phyloP scores from a whole-genome alignment of 2,113 vertebrate species.

The Poecile atricapillus region DNA sequence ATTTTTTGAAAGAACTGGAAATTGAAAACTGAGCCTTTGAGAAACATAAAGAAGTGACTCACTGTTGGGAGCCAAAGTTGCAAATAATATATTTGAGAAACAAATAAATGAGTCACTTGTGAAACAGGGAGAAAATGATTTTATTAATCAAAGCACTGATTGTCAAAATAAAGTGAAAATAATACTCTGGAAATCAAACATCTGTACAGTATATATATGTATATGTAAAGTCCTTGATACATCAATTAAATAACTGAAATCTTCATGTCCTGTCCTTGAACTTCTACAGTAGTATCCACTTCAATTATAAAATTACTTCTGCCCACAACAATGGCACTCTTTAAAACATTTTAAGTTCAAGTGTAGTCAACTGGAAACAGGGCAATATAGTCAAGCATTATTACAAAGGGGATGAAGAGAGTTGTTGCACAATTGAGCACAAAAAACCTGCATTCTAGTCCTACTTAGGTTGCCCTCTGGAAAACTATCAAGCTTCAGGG shows the following conservation, averaged over 20 bases:
- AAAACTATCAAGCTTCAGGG: background rate
- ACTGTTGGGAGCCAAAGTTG: background rate
- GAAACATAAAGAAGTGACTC: background rate
- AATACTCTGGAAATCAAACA: background rate
- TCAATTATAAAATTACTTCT: background rate
- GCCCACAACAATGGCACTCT: background rate
- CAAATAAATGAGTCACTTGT: background rate
- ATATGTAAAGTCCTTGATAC: background rate
- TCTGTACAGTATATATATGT: background rate
- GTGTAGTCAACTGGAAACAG: background rate
- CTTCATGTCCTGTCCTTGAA: background rate
- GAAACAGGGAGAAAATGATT: background rate
- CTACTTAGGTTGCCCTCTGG: background rate
- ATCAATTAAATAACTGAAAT: background rate
- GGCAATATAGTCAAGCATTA: rapidly evolving
- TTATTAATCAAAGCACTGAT: background rate
- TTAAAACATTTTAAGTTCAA: background rate
- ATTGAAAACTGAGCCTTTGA: background rate
- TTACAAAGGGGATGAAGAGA: background rate
- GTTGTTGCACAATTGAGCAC: rapidly evolving
- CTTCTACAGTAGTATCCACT: background rate
- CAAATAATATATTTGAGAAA: background rate
- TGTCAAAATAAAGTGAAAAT: background rate
- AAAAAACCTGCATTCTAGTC: rapidly evolving
- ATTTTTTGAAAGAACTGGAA: background rate